These are phyloP conservation scores for Peromyscus leucopus DNA, from an alignment of 2,113 vertebrate genomes.

Conservation along the genomic window DNA sequence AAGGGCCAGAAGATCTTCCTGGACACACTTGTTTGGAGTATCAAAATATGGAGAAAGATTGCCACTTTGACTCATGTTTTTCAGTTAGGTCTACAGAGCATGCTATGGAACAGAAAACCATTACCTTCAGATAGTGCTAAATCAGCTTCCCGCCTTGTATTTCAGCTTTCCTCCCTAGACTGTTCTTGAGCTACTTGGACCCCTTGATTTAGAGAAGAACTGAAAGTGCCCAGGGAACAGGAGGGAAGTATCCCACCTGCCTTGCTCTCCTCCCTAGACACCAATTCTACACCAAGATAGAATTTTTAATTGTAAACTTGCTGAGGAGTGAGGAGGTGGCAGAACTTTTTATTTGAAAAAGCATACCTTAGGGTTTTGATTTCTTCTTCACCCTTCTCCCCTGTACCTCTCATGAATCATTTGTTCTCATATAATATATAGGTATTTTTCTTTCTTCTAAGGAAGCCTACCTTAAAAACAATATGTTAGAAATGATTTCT, in stretches of 20 bases:
- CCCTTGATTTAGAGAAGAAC: neutral
- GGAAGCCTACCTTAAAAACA: neutral
- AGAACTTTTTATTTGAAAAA: slow-evolving; percentile 24
- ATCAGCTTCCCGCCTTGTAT: neutral
- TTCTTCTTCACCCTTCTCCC: neutral
- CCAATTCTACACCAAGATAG: neutral
- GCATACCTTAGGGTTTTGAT: neutral
- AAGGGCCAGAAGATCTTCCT: neutral
- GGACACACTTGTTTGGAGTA: neutral
- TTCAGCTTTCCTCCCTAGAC: neutral
- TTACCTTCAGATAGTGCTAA: neutral
- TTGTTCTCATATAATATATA: neutral
- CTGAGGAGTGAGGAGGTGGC: neutral
- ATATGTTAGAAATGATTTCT: neutral
- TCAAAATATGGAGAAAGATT: neutral
- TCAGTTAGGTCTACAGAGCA: neutral
- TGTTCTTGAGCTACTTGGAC: neutral
- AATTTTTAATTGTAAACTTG: neutral
- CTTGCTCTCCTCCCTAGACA: neutral
- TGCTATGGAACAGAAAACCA: neutral
- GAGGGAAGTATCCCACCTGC: neutral
- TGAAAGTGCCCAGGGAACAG: neutral
- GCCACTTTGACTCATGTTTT: neutral
- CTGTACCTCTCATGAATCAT: neutral
- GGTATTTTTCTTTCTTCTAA: neutral